phyloP scores from a whole-genome alignment of 2,888 invertebrate genomes.

The Dinocampus coccinellae region DNA sequence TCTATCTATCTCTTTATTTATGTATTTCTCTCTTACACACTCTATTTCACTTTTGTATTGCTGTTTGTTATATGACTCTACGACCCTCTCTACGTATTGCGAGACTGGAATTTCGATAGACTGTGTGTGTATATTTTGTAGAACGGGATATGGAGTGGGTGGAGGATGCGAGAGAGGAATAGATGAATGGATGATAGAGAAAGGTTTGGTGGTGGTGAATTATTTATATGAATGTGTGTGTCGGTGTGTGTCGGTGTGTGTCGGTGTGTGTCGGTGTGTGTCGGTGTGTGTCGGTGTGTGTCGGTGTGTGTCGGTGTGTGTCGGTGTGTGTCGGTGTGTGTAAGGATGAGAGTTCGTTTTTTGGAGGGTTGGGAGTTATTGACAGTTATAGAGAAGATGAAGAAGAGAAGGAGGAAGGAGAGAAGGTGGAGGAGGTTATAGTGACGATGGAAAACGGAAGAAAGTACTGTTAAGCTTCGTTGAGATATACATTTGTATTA shows the following conservation, averaged over 20 bases:
- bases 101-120: neutral
- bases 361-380: neutral
- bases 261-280: no score
- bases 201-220: neutral
- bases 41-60: no score
- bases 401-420: neutral
- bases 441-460: neutral
- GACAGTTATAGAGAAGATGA: neutral
- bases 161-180: slow-evolving; percentile 13
- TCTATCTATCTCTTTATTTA: no score
- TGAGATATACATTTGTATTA: neutral
- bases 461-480: neutral
- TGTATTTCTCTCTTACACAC: no score
- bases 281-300: no score
- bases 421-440: neutral
- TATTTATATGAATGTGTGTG: neutral
- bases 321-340: no score
- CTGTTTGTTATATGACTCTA: neutral
- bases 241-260: no score
- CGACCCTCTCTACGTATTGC: neutral
- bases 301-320: no score
- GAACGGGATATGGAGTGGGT: slow-evolving; percentile 17
- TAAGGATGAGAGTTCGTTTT: neutral
- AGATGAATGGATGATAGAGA: slow-evolving; percentile 28
- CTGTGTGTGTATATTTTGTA: neutral